Base-by-base conservation (phyloP, 1,140 invertebrate species). In the Contarinia nasturtii region DNA sequence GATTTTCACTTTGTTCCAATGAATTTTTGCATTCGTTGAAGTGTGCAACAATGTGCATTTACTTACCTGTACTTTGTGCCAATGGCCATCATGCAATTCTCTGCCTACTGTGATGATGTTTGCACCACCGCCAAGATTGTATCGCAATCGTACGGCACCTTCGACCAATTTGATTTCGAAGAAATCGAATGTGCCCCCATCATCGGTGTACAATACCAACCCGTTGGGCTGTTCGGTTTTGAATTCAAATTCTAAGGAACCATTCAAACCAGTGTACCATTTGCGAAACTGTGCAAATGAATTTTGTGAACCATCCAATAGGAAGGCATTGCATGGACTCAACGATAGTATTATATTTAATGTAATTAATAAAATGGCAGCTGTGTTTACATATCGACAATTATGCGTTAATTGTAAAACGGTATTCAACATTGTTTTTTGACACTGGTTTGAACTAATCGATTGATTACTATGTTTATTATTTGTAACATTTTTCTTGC, bases 91-190 rank as follows among this genome's bases (percentile, higher is more conserved):
- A 58, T 86, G 81, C 7, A 92, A 71, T 54, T 88, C 83, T 41
- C 77, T 73, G 8, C 86, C 86, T 14, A 88, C 83, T 18, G 82
- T 87, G 45, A 91, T 75, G 47, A 91, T 85, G 61, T 89, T 82
- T 7, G 86, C 83, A 1, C 86, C 83, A 22, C 84, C 80, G 8
- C 85, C 84, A 45, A 90, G 69, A 64, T 92, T 89, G 64, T 88
- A 89, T 50, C 89, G 70, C 51, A 94, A 63, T 44, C 89, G 68
- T n/a, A 95, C 67, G 1, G 79, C 79, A 18, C 90, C 87, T 58
- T 91, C 87, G 5, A 95, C 85, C 14, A 98, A 68, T 59, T 93
- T 95, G 44, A 96, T 65, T 66, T 94, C 89, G 63, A 96, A 90
- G 67, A 95, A 97, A 63, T 95, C 89, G 56, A 88, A 86, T 15